Percentiles rank a stretch among this genome's conserved stretches.
phyloP scores from a whole-genome alignment of 1,140 invertebrate genomes.

The Cydia splendana region DNA sequence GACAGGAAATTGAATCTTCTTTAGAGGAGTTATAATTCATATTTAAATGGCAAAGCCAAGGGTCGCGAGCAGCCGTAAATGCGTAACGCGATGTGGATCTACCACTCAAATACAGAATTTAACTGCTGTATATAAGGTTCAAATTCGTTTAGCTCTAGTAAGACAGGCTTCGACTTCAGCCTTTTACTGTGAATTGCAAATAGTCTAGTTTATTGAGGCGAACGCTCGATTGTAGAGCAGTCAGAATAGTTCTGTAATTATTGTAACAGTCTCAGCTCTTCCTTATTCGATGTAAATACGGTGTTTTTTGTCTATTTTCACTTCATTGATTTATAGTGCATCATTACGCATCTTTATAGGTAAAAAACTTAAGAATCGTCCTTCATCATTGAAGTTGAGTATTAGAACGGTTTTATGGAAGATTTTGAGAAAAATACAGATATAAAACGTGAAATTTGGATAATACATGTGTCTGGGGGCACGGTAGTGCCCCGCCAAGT shows the following conservation, averaged over 20 bases:
- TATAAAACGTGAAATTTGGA: too few relatives aligned
- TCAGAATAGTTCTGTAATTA: conserved; percentile 7
- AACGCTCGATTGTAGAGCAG: not conserved
- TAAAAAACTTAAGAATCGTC: not conserved
- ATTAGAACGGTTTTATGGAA: too few relatives aligned
- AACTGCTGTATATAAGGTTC: too few relatives aligned
- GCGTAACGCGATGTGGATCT: too few relatives aligned
- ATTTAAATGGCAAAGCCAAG: not conserved
- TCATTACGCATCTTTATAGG: not conserved
- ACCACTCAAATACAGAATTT: too few relatives aligned
- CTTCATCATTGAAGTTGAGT: not conserved
- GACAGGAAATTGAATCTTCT: not conserved
- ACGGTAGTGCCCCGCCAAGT: too few relatives aligned
- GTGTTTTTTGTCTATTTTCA: conserved; percentile 11
- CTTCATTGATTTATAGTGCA: conserved; percentile 21
- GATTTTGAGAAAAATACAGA: too few relatives aligned
- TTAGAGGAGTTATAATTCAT: not conserved
- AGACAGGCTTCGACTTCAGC: too few relatives aligned
- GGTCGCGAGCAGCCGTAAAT: too few relatives aligned
- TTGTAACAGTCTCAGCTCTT: conserved; percentile 15
- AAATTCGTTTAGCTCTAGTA: too few relatives aligned
- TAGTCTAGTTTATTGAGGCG: not conserved
- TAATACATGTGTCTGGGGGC: too few relatives aligned
- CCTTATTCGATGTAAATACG: conserved; percentile 6
- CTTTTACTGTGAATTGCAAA: not conserved